These are phyloP conservation scores for Phalacrocorax brasilianus DNA, from an alignment of 2,113 vertebrate genomes.

Conservation along the genomic window DNA sequence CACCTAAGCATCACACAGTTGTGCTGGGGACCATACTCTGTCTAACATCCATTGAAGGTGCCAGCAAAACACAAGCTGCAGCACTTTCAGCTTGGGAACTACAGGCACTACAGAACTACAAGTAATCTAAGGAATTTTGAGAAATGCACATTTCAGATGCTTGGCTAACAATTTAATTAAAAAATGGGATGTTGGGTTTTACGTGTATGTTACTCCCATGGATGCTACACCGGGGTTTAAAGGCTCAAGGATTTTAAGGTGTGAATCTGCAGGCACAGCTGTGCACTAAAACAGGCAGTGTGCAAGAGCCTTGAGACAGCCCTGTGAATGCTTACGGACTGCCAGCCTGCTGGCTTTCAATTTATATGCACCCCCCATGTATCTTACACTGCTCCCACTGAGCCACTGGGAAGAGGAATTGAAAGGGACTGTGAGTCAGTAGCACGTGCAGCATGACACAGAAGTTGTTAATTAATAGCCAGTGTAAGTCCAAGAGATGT, in stretches of 20 bases:
- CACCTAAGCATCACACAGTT: rapidly evolving
- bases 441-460: neutral
- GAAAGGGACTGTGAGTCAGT: neutral
- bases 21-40: neutral
- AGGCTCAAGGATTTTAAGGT: neutral
- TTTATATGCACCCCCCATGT: neutral
- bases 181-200: neutral
- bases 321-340: neutral
- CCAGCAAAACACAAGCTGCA: neutral
- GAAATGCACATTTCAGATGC: neutral
- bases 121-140: neutral
- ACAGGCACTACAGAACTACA: neutral
- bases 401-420: neutral
- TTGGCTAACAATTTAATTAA: neutral
- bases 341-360: neutral
- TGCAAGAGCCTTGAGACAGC: neutral
- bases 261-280: neutral
- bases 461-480: neutral
- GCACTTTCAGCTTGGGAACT: neutral
- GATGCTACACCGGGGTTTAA: neutral
- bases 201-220: neutral
- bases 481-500: neutral
- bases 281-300: neutral
- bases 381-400: neutral
- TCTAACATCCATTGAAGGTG: rapidly evolving